Conservation (phyloP, 1,140 invertebrate species). For the Drosophila kepulauana region DNA sequence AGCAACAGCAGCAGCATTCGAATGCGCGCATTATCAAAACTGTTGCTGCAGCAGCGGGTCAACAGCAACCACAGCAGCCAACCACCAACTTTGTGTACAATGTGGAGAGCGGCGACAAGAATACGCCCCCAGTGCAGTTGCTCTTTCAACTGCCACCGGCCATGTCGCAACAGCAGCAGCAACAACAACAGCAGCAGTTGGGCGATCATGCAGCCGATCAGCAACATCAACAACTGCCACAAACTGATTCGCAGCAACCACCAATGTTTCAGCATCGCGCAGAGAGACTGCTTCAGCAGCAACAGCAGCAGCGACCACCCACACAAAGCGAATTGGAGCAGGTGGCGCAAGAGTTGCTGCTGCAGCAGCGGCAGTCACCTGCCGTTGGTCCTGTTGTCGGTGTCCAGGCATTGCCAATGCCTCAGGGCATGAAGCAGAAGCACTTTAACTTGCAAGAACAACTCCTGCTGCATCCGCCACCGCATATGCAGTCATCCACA, state of each 20-base stretch:
- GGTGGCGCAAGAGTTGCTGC: conserved; percentile 73
- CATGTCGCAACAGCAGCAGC: conserved; percentile 68
- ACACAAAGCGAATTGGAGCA: conserved; percentile 83
- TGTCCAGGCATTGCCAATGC: conserved; percentile 75
- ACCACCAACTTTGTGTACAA: conserved; percentile 82
- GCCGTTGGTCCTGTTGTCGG: conserved; percentile 63
- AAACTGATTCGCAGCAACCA: conserved; percentile 24
- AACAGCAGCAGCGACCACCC: conserved; percentile 68
- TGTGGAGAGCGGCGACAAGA: conserved; percentile 78
- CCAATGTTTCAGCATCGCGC: conserved; percentile 83
- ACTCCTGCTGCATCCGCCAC: conserved; percentile 81
- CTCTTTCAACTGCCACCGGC: conserved; percentile 78
- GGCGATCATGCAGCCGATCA: conserved; percentile 77
- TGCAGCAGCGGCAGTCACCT: conserved; percentile 75
- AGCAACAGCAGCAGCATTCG: conserved; percentile 84
- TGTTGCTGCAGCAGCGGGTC: conserved; percentile 84
- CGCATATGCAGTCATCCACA: conserved; percentile 70
- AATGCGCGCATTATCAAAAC: conserved; percentile 83
- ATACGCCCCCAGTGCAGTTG: conserved; percentile 78
- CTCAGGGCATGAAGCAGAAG: conserved; percentile 78
- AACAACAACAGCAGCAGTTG: conserved; percentile 59
- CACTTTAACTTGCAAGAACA: conserved; percentile 76
- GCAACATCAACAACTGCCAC: conserved; percentile 62
- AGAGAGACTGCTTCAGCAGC: conserved; percentile 66
- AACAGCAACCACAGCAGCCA: conserved; percentile 70